Conservation (phyloP, 2,888 invertebrate species). For the Rotaria sp. region DNA sequence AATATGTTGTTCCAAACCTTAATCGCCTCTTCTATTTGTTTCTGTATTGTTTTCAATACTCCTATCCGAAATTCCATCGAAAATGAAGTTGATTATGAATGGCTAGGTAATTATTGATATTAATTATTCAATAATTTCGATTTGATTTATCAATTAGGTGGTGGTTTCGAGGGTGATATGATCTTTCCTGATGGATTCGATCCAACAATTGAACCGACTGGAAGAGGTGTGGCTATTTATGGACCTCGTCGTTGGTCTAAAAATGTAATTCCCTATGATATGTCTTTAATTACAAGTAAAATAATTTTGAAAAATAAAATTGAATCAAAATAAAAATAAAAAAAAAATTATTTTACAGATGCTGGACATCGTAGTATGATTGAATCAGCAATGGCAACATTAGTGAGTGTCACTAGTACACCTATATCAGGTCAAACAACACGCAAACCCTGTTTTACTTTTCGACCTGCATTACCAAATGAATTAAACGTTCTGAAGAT, state of each 20-base stretch:
- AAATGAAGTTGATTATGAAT: neutral
- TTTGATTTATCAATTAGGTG: neutral
- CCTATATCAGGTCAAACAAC: constrained; percentile 46
- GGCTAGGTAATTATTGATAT: neutral
- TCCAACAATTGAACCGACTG: neutral
- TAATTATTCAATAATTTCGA: neutral
- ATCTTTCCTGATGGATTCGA: neutral
- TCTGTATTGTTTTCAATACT: neutral
- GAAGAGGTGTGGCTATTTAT: neutral
- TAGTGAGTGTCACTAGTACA: constrained; percentile 45
- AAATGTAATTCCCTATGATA: constrained; percentile 46
- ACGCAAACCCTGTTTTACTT: constrained; percentile 63
- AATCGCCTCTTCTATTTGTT: neutral
- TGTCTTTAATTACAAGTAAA: constrained; percentile 42
- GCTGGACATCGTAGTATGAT: constrained; percentile 42
- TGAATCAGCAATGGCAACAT: constrained; percentile 45
- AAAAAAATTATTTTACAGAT: constrained; percentile 30
- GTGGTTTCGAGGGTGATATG: neutral
- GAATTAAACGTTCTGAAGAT: constrained; percentile 53
- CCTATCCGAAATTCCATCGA: neutral
- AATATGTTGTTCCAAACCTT: neutral
- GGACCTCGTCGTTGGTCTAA: constrained; percentile 44
- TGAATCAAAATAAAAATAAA: neutral
- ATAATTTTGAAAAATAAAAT: no score
- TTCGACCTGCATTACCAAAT: constrained; percentile 59